Evolutionary conservation across 2,888 invertebrate genomes (phyloP).

Genomic region (Conops quadrifasciatus): DNA sequence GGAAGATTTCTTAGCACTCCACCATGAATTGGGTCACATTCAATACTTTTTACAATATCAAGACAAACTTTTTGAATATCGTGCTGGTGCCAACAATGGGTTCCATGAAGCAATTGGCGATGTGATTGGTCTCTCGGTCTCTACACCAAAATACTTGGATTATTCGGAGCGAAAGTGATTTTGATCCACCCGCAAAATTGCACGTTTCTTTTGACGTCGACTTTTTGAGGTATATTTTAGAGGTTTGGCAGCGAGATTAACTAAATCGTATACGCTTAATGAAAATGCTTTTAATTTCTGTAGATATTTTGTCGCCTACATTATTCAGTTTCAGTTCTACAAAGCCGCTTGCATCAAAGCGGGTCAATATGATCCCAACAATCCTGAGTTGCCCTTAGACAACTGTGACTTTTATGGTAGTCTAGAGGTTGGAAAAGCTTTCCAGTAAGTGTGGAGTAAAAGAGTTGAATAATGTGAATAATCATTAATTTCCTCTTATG

Average conservation of each 20-base stretch:
- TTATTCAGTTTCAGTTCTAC: constrained; percentile 81
- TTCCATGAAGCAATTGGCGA: constrained; percentile 82
- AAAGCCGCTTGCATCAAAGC: constrained; percentile 75
- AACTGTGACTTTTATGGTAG: constrained; percentile 11
- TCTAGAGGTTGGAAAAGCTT: not conserved
- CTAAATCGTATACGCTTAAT: not conserved
- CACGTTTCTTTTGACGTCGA: constrained; percentile 77
- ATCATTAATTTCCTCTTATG: constrained; percentile 61
- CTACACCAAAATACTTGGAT: constrained; percentile 77
- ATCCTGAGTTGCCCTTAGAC: not conserved
- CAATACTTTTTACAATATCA: constrained; percentile 76
- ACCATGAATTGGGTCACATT: constrained; percentile 77
- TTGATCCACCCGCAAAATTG: constrained; percentile 81
- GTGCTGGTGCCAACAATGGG: constrained; percentile 71
- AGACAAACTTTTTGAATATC: constrained; percentile 69
- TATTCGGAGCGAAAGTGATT: constrained; percentile 73
- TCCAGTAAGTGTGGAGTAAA: not conserved
- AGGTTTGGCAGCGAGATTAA: not conserved
- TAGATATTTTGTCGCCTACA: constrained; percentile 51
- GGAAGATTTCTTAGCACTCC: constrained; percentile 70
- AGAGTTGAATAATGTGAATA: not conserved
- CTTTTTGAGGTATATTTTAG: constrained; percentile 69
- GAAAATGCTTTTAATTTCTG: not conserved
- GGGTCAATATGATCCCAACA: constrained; percentile 73
- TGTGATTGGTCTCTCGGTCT: constrained; percentile 71